A percentile compares a stretch with the other conserved stretches of the same genome.
Conservation (phyloP, 2,113 vertebrate species). For the Pardalotus punctatus region DNA sequence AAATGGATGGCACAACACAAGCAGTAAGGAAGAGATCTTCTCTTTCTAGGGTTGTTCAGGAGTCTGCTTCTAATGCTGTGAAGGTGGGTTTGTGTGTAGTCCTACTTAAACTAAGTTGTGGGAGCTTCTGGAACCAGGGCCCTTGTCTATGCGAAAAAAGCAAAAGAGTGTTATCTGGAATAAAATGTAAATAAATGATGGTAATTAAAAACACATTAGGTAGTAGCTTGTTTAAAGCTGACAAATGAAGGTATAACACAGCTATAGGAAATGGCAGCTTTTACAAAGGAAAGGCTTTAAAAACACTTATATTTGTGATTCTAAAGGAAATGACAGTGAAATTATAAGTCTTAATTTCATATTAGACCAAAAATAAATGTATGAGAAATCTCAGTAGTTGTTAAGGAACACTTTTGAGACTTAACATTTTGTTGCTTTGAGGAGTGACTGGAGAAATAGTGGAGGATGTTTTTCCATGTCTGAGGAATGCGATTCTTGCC, state of each 20-base stretch:
- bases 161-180: background rate
- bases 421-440: background rate
- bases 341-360: background rate
- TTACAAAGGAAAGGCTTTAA: background rate
- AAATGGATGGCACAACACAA: background rate
- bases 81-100: background rate
- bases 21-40: background rate
- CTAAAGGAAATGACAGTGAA: background rate
- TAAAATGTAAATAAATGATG: background rate
- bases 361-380: background rate
- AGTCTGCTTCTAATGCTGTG: background rate
- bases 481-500: background rate
- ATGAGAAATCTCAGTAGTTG: background rate
- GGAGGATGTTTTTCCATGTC: background rate
- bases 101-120: background rate
- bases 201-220: background rate
- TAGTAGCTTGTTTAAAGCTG: background rate
- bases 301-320: background rate
- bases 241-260: background rate
- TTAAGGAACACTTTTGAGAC: background rate
- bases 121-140: background rate
- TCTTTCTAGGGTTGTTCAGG: background rate
- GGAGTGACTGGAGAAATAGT: background rate
- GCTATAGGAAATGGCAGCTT: background rate
- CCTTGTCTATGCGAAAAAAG: background rate